Evolutionary conservation across 2,888 invertebrate genomes (phyloP), one percentile per base, ranked within the genome.

Genomic region (Drosophila gaucha): DNA sequence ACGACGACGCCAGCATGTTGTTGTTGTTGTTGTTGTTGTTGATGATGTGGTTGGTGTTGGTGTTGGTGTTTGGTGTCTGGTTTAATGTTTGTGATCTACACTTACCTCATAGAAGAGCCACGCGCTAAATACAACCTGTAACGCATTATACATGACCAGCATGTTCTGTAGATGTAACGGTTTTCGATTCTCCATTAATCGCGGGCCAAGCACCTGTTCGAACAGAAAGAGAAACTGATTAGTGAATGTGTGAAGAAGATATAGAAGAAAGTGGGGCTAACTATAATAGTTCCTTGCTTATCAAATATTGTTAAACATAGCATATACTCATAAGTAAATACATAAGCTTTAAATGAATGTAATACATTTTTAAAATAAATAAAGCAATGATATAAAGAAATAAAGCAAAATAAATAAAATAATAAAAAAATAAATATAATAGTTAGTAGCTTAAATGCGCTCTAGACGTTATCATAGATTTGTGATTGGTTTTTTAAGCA

Each of bases 61-160:
- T 59, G 38, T 47, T 46, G 50, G 20, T 36, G 12, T 43, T 43
- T 20, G 50, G 30, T 51, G 28, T 71, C n/a, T n/a, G n/a, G n/a
- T n/a, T n/a, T 28, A 9, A n/a, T 41, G 51, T 38, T 28, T 36
- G 20, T 36, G 44, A 14, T 26, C 20, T 26, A 16, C 54, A 92
- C 93, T 94, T 94, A 98, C 98, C 96, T 97, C 96, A 92, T 96
- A 95, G 92, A 97, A 97, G 82, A 97, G 94, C 95, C 96, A 98
- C 83, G 95, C 93, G 89, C 97, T 98, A 93, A 98, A 96, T 86
- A 96, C 87, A 86, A 98, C 97, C 96, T 98, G 98, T 90, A 95
- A 93, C 90, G 97, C 94, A 93, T 97, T 97, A 92, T 97, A 97
- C 77, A 94, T 91, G 92, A 97, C 94, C 92, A 97, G 93, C 83